Conservation (phyloP, 1,140 invertebrate genomes). For the Drosophila littoralis region DNA sequence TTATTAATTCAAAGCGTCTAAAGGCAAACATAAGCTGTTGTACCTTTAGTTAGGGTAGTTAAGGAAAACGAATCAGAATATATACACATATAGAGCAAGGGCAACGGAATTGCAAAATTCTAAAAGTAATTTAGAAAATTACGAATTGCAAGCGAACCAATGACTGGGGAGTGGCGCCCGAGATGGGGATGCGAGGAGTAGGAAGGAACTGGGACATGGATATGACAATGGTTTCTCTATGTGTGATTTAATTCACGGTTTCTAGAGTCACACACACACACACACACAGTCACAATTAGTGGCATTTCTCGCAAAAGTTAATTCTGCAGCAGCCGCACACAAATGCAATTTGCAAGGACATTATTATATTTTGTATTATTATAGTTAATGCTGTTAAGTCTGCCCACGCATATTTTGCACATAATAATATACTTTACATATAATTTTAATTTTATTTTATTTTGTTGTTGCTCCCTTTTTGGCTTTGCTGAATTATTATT, state of each 20-base stretch:
- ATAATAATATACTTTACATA: not conserved
- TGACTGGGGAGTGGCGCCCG: not conserved
- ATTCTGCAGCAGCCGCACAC: conserved; percentile 25
- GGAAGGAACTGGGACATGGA: not conserved
- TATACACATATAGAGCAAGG: conserved; percentile 6
- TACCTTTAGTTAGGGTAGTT: conserved; percentile 5
- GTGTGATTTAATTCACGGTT: conserved; percentile 49
- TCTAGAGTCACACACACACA: not conserved
- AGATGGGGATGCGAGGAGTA: not conserved
- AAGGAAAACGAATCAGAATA: conserved; percentile 4
- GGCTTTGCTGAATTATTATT: conserved; percentile 50
- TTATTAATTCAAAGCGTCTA: not conserved
- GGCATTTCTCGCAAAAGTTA: conserved; percentile 39
- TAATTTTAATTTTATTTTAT: not conserved
- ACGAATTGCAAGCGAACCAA: conserved; percentile 39
- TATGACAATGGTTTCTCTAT: conserved; percentile 16
- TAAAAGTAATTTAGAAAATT: conserved; percentile 79
- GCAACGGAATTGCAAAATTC: conserved; percentile 63
- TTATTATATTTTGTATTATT: conserved; percentile 13
- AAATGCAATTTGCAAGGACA: conserved; percentile 29
- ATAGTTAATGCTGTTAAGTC: not conserved
- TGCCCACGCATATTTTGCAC: not conserved
- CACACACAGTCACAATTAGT: conserved; percentile 28
- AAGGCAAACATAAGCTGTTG: conserved; percentile 1
- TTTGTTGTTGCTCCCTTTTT: conserved; percentile 34